Evolutionary conservation across 2,888 invertebrate species (phyloP).

Genomic region (Masnerella sp.): DNA sequence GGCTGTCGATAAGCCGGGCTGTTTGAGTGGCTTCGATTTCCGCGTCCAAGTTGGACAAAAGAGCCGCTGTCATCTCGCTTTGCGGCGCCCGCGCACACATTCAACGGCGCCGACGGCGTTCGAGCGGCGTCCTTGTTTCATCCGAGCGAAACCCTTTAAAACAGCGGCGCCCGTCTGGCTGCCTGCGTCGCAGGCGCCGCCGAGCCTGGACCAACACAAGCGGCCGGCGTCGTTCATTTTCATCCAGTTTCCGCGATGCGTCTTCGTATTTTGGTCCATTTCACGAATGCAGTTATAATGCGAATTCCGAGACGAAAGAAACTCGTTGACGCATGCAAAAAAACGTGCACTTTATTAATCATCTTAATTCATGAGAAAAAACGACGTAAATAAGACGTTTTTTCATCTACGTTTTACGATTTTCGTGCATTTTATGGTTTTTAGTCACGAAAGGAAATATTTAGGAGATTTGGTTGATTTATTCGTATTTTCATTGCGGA

Average conservation of each 20-base stretch:
- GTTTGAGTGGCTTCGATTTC: slow-evolving; percentile 64
- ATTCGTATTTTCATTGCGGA: no score
- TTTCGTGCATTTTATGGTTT: no score
- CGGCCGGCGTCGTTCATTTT: slow-evolving; percentile 54
- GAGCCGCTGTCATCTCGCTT: slow-evolving; percentile 52
- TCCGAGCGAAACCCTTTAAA: slow-evolving; percentile 72
- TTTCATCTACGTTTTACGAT: not conserved
- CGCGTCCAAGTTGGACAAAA: slow-evolving; percentile 53
- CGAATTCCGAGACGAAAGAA: slow-evolving; percentile 33
- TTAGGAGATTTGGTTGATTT: no score
- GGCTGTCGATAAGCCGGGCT: no score
- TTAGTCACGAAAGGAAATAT: no score
- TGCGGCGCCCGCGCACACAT: slow-evolving; percentile 37
- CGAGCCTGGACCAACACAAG: slow-evolving; percentile 70
- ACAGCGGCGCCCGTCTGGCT: slow-evolving; percentile 76
- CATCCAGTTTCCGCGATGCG: slow-evolving; percentile 59
- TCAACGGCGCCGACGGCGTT: slow-evolving; percentile 19
- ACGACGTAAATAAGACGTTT: no score
- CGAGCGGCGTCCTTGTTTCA: slow-evolving; percentile 49
- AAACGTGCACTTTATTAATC: slow-evolving; percentile 36
- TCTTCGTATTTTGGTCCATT: slow-evolving; percentile 59
- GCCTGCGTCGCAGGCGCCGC: slow-evolving; percentile 76
- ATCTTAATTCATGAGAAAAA: slow-evolving; percentile 33
- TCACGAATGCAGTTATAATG: slow-evolving; percentile 58
- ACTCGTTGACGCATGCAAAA: slow-evolving; percentile 48